These are phyloP conservation scores for Scatophagus argus DNA, from an alignment of 2,113 vertebrate genomes.

Conservation along the genomic window DNA sequence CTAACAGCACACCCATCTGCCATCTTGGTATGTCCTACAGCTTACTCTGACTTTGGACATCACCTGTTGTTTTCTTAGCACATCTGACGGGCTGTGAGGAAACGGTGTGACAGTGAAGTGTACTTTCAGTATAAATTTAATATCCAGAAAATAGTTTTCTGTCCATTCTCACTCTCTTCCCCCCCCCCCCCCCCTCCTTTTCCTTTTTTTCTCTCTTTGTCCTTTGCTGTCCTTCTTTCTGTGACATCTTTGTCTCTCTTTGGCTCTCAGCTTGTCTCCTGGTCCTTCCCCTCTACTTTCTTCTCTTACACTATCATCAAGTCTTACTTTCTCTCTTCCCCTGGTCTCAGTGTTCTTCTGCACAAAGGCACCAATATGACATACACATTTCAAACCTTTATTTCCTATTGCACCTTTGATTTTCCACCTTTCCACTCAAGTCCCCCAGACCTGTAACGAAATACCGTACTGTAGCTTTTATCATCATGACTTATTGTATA, in stretches of 20 bases:
- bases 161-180: slow-evolving; percentile 10
- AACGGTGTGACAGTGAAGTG: slow-evolving; percentile 18
- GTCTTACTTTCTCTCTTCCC: slow-evolving; percentile 19
- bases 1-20: slow-evolving; percentile 18
- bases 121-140: slow-evolving; percentile 44
- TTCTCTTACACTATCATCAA: slow-evolving; percentile 50
- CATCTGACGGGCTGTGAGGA: slow-evolving; percentile 37
- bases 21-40: slow-evolving; percentile 24
- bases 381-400: slow-evolving; percentile 17
- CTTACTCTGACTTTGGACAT: slow-evolving; percentile 40
- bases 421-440: slow-evolving; percentile 33
- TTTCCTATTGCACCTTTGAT: slow-evolving; percentile 16
- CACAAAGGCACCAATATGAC: slow-evolving; percentile 50
- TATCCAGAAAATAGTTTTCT: slow-evolving; percentile 28
- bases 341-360: slow-evolving; percentile 51
- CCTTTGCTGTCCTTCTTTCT: slow-evolving; percentile 50
- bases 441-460: neutral
- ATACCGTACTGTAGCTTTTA: neutral
- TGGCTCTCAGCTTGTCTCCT: slow-evolving; percentile 53
- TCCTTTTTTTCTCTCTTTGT: slow-evolving; percentile 25
- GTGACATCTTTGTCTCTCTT: slow-evolving; percentile 49
- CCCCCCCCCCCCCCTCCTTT: neutral
- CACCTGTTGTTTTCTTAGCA: slow-evolving; percentile 59
- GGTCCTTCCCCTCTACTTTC: slow-evolving; percentile 56
- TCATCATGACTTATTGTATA: neutral